These are phyloP conservation scores for Nycticorax nycticorax DNA, from an alignment of 2,113 vertebrate species.

Conservation along the genomic window DNA sequence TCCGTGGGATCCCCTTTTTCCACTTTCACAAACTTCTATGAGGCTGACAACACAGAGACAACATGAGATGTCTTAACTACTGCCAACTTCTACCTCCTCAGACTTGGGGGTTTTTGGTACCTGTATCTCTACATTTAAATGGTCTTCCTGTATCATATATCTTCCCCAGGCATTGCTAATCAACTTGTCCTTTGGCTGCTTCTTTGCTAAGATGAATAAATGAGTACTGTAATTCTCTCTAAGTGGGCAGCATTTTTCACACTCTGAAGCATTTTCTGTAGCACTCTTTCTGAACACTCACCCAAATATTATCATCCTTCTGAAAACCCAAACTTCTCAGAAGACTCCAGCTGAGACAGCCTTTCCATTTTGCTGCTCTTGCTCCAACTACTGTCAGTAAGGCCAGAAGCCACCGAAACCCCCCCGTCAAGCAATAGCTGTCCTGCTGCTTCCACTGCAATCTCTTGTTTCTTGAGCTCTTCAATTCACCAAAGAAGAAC, in stretches of 20 bases:
- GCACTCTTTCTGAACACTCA: background rate
- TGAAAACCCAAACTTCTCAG: background rate
- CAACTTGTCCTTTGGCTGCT: background rate
- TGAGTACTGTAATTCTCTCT: background rate
- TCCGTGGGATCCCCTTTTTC: background rate
- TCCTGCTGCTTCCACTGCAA: slow-evolving; percentile 12
- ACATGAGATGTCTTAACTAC: background rate
- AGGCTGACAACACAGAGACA: background rate
- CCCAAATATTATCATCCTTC: background rate
- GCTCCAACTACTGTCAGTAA: background rate
- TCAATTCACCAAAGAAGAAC: background rate
- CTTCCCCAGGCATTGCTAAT: background rate
- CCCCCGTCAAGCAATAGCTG: background rate
- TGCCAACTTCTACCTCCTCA: background rate
- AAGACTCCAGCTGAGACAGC: slow-evolving; percentile 11
- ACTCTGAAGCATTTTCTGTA: background rate
- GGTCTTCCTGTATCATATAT: background rate
- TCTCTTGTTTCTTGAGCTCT: slow-evolving; percentile 23
- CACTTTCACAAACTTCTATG: background rate
- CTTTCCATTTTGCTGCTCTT: slow-evolving; percentile 13
- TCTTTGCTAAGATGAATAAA: background rate
- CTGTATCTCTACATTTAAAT: background rate
- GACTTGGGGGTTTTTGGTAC: background rate
- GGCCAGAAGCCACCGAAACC: slow-evolving; percentile 10
- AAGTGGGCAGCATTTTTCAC: background rate